Base-by-base conservation (phyloP, 1,140 invertebrate genomes). In the Tetragnatha versicolor region DNA sequence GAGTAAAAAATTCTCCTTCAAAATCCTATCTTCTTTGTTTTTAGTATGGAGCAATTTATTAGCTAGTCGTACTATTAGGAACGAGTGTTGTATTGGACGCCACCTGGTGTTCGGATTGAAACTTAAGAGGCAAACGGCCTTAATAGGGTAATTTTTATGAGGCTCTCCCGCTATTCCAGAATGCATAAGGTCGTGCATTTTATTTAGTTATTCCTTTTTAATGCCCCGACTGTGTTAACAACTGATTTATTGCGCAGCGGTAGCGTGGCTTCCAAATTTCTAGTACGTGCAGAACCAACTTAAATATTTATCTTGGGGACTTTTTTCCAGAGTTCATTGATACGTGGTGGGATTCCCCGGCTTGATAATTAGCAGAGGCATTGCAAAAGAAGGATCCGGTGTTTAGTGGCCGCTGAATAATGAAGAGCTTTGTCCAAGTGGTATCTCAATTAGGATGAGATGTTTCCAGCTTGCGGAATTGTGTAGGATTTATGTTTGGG, bases 201-300 rank as follows among this genome's bases (percentile, higher is more conserved):
- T 39, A 53, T 70, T 70, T 42, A 70, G 29, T 55, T 58, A 70
- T 70, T 55, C 45, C 49, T 53, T 17, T 55, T 68, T 68, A 68
- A 68, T 68, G 65, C 20, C 10, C 6, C 17, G 37, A 49, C 65
- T 68, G 31, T 70, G 49, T 55, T 70, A 58, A 37, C 20, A 20
- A 27, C 49, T 58, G 68, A 70, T 55, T 51, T 70, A 70, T 51
- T 22, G 65, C 14, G 22, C n/a, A 33, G 45, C 17, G 45, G 65
- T 35, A 14, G 37, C 31, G 42, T 68, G 27, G 42, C 3, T 17
- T 5, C 35, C 37, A 61, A 65, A 65, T 65, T 65, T 65, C 37
- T 12, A 27, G 33, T 42, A 65, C 61, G 33, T 45, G 37, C 27
- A 22, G 61, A 39, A 65, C 17, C 61, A 65, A 65, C 22, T 65